phyloP scores from a whole-genome alignment of 2,888 invertebrate genomes.

The Cataglyphis livida region DNA sequence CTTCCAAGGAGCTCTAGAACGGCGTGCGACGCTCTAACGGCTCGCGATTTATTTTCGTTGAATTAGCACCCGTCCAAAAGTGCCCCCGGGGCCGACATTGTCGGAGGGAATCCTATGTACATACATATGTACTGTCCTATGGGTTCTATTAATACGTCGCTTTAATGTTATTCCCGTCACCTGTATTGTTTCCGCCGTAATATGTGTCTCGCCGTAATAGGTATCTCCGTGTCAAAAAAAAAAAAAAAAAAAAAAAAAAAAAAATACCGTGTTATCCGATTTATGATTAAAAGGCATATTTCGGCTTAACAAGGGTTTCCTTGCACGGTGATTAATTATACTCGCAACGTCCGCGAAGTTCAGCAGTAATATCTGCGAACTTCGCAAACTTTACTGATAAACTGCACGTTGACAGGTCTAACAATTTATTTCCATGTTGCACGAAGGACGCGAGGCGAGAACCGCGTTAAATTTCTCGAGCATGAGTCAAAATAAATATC shows the following conservation, averaged over 20 bases:
- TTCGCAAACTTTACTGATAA: slow-evolving; percentile 52
- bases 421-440: slow-evolving; percentile 54
- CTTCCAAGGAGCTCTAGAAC: slow-evolving; percentile 46
- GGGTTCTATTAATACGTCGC: not conserved
- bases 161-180: not conserved
- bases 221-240: not conserved
- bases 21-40: slow-evolving; percentile 48
- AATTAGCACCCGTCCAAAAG: slow-evolving; percentile 60
- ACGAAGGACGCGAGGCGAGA: slow-evolving; percentile 33
- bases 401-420: slow-evolving; percentile 52
- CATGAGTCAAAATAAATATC: slow-evolving; percentile 27
- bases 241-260: not conserved
- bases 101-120: slow-evolving; percentile 46
- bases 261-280: not conserved
- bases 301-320: slow-evolving; percentile 20
- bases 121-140: slow-evolving; percentile 12
- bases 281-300: slow-evolving; percentile 40
- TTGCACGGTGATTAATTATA: slow-evolving; percentile 41
- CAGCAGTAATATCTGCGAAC: slow-evolving; percentile 51
- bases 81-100: slow-evolving; percentile 8
- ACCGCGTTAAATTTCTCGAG: slow-evolving; percentile 38
- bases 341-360: slow-evolving; percentile 41
- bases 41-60: slow-evolving; percentile 67
- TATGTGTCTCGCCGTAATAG: not conserved
- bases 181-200: slow-evolving; percentile 24